Evolutionary conservation across 2,888 invertebrate species (phyloP).

Genomic region (Idaea straminata): DNA sequence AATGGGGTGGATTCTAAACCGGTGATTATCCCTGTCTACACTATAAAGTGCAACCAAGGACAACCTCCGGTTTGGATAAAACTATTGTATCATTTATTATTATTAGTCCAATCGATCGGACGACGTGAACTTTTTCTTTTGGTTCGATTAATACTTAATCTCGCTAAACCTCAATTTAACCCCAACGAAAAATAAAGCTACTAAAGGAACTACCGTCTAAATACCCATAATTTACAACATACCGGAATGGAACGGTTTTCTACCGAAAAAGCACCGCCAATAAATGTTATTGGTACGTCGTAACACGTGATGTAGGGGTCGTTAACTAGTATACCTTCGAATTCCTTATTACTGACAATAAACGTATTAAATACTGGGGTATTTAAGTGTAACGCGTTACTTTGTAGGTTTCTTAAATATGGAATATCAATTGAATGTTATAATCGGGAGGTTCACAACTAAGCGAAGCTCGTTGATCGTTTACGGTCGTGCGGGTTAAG

Average conservation of each 20-base stretch:
- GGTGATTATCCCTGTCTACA: too few species aligned
- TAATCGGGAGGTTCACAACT: too few species aligned
- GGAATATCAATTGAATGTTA: too few species aligned
- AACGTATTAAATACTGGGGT: slow-evolving; percentile 36
- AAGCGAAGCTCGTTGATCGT: too few species aligned
- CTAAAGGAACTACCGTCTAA: background rate
- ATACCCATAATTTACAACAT: slow-evolving; percentile 9
- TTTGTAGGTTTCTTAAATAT: background rate
- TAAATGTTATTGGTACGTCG: slow-evolving; percentile 1
- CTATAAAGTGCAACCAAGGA: too few species aligned
- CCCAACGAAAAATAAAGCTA: background rate
- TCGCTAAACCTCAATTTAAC: background rate
- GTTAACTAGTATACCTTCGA: slow-evolving; percentile 43
- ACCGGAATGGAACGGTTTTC: slow-evolving; percentile 22
- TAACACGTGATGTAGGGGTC: background rate
- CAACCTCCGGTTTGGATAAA: too few species aligned
- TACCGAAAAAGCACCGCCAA: slow-evolving; percentile 13
- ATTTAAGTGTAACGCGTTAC: background rate
- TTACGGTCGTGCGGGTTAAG: too few species aligned
- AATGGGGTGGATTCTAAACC: too few species aligned
- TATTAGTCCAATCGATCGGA: too few species aligned
- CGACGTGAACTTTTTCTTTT: too few species aligned
- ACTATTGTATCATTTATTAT: too few species aligned
- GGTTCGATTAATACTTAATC: background rate
- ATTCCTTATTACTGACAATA: slow-evolving; percentile 50